Percentiles rank a stretch among this genome's conserved stretches.
These are phyloP conservation scores for Tetrao urogallus DNA, from an alignment of 2,113 vertebrate genomes.

Conservation along the genomic window DNA sequence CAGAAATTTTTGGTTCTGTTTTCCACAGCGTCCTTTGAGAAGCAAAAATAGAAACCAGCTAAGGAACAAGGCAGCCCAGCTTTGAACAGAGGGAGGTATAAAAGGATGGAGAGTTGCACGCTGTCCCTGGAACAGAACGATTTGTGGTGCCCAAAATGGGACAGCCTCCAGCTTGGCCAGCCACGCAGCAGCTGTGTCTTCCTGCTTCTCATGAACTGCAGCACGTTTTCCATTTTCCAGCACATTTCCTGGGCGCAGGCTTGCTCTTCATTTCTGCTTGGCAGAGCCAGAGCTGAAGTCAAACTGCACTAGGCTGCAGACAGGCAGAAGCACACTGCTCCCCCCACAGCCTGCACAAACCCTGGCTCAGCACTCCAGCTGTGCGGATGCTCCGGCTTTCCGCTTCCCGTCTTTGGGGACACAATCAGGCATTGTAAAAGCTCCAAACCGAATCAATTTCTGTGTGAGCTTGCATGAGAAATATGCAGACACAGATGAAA, in stretches of 20 bases:
- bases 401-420: background rate
- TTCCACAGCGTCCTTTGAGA: background rate
- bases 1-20: background rate
- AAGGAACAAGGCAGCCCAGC: background rate
- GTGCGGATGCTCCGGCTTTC: background rate
- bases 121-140: background rate
- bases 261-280: background rate
- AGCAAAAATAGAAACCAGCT: slow-evolving; percentile 15
- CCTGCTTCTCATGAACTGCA: rapidly evolving
- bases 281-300: background rate
- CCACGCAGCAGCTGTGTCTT: background rate
- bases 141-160: background rate
- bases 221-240: background rate
- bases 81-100: background rate
- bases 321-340: background rate
- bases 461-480: background rate
- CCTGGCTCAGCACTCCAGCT: background rate
- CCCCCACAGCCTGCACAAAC: background rate
- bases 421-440: background rate
- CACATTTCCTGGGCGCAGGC: background rate
- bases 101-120: background rate
- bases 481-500: background rate
- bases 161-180: background rate
- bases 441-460: background rate
- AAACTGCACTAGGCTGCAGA: background rate